Percentiles rank a stretch among this genome's conserved stretches.
phyloP scores from a whole-genome alignment of 2,888 invertebrate genomes.

The Drymonia ruficornis region DNA sequence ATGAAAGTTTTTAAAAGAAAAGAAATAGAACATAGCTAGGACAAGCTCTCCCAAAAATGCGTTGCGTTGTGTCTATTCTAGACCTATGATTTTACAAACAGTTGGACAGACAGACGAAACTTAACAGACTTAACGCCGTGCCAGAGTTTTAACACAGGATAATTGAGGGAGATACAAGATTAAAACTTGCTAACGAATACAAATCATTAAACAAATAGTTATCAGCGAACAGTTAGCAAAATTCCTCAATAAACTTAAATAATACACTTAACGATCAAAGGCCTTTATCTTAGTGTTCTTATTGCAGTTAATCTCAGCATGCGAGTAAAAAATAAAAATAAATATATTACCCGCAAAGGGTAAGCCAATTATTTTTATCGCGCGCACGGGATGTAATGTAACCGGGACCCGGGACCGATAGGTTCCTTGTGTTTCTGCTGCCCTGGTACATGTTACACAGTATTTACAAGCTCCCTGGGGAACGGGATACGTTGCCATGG shows the following conservation, averaged over 20 bases:
- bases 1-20: no score
- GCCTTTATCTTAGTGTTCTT: constrained; percentile 34
- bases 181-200: no score
- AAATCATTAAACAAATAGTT: no score
- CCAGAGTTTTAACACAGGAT: no score
- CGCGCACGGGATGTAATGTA: constrained; percentile 20
- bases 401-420: constrained; percentile 19
- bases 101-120: no score
- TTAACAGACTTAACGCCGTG: no score
- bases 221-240: constrained; percentile 8
- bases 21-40: no score
- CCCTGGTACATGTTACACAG: constrained; percentile 73
- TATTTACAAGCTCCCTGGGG: constrained; percentile 74
- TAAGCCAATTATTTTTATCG: constrained; percentile 60
- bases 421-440: constrained; percentile 47
- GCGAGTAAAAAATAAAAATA: constrained; percentile 53
- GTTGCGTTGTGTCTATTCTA: no score
- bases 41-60: no score
- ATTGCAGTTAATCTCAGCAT: constrained; percentile 46
- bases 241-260: constrained; percentile 13
- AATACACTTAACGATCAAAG: constrained; percentile 43
- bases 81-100: no score
- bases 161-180: no score
- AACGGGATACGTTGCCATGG: constrained; percentile 39
- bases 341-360: constrained; percentile 53